Evolutionary conservation across 2,888 invertebrate species (phyloP).

Genomic region (Caenorhabditis imperialis): DNA sequence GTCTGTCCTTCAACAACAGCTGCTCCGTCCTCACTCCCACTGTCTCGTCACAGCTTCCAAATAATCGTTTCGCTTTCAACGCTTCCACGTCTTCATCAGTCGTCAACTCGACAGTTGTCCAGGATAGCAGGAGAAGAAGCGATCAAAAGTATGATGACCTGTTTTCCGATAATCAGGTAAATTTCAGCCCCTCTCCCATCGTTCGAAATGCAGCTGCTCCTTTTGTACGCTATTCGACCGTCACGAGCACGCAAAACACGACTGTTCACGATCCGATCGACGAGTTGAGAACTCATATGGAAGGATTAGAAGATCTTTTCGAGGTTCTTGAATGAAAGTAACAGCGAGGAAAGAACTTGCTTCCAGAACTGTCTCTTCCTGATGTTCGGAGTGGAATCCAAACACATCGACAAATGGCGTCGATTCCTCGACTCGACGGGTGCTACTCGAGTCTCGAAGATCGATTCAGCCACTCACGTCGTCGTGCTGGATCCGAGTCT

Average conservation of each 20-base stretch:
- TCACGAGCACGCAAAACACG: too few relatives aligned
- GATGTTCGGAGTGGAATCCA: constrained; percentile 23
- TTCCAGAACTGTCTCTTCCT: constrained; percentile 30
- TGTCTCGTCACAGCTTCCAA: background rate
- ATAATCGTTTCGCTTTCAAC: constrained; percentile 5
- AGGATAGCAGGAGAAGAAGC: background rate
- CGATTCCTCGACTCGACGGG: constrained; percentile 55
- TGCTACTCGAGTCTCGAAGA: constrained; percentile 48
- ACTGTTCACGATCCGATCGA: constrained; percentile 25
- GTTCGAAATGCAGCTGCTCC: constrained; percentile 3
- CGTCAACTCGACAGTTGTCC: constrained; percentile 6
- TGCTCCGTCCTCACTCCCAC: constrained; percentile 11
- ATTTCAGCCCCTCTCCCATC: constrained; percentile 13
- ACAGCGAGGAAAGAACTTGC: background rate
- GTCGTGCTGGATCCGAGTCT: constrained; percentile 42
- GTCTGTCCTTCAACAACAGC: constrained; percentile 15
- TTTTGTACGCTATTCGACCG: constrained; percentile 2
- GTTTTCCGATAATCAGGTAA: background rate
- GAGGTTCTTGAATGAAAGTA: constrained; percentile 37
- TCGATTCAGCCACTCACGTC: constrained; percentile 60
- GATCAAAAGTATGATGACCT: constrained; percentile 6
- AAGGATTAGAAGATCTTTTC: constrained; percentile 38
- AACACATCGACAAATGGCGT: constrained; percentile 41
- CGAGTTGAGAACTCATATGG: constrained; percentile 8
- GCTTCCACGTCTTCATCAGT: constrained; percentile 12